Evolutionary conservation across 2,888 invertebrate genomes (phyloP), one percentile per base, ranked within the genome.

Genomic region (Cheiracanthium punctorium): DNA sequence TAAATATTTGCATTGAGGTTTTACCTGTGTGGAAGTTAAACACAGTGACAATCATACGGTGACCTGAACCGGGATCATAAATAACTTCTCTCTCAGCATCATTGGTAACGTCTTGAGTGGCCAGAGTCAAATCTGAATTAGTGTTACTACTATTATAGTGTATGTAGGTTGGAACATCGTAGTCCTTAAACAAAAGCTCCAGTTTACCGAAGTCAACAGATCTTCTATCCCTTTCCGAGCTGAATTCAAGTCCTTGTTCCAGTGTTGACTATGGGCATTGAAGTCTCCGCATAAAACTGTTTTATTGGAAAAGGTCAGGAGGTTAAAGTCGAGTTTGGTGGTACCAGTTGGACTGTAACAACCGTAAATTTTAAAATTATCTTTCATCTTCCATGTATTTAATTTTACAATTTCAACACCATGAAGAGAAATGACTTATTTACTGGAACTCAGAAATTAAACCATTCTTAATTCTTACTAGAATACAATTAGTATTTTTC

Each of bases 121-220:
- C 28, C 10, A 24, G 28, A 30, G 28, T 79, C 70, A 70, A 70
- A 20, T 77, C 70, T 32, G 77, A 33, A 48, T 70, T 70, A 70
- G 17, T 69, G 20, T 33, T 33, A 43, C 10, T 79, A 12, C 70
- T 28, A 4, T 70, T 52, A 33, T 52, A 79, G 28, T 48, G 52
- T 8, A 70, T 0, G 29, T 29, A 70, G 8, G 70, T 33, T 70
- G 77, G 77, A 28, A 76, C 1, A 30, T 43, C 67, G 29, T 65
- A 67, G 29, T 67, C 43, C 41, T 76, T 43, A 30, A 14, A 43
- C 32, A 67, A 30, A 48, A 76, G 76, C 20, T 67, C 43, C n/a
- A 76, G 14, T 30, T 76, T 76, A 76, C 67, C 43, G n/a, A 76
- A 75, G 2, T 65, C 64, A 64, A n/a, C 14, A 64, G 75, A 75